Evolutionary conservation across 2,888 invertebrate genomes (phyloP), one percentile per base, ranked within the genome.

Genomic region (Arenicola marina): DNA sequence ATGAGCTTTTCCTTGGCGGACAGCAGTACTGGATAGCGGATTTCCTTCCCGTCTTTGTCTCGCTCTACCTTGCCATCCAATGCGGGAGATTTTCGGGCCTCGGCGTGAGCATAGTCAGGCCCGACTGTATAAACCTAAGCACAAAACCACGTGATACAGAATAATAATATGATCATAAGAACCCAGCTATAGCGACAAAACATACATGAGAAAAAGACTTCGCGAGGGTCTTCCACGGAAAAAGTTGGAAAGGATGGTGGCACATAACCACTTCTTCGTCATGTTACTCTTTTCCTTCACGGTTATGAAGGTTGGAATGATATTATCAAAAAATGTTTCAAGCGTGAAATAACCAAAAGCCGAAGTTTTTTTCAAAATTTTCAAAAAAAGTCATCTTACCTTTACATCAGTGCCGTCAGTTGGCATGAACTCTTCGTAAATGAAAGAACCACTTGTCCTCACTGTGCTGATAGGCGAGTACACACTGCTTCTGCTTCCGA

Each of bases 381-480:
- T n/a, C n/a, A n/a, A n/a, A n/a, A n/a, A n/a, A n/a, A n/a, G n/a
- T n/a, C n/a, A n/a, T n/a, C 15, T n/a, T 73, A 87, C 88, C 84
- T 89, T 89, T 1, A 90, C 89, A 84, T 89, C 89, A 3, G 89
- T 88, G 3, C 99, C 99, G 88, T 99, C 99, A 43, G 99, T 99
- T 4, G 98, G 98, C 96, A 99, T 99, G 85, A 99, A 99, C 85
- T 99, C 98, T 87, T 99, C 99, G 84, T 99, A 99, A 81, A 99
- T 97, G 85, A 93, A 99, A 15, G 96, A 97, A 51, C 99, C 99
- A 55, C 93, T 93, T 85, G 95, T 96, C 60, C 99, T 88, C 4
- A 99, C 95, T 76, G 95, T 89, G 51, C 95, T 95, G 31, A 78
- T 78, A 84, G 95, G 95, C 0, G 96, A 97, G 84, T 99, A 99